Conservation (phyloP, 2,797 vertebrate species). For the Siniperca undulata region DNA sequence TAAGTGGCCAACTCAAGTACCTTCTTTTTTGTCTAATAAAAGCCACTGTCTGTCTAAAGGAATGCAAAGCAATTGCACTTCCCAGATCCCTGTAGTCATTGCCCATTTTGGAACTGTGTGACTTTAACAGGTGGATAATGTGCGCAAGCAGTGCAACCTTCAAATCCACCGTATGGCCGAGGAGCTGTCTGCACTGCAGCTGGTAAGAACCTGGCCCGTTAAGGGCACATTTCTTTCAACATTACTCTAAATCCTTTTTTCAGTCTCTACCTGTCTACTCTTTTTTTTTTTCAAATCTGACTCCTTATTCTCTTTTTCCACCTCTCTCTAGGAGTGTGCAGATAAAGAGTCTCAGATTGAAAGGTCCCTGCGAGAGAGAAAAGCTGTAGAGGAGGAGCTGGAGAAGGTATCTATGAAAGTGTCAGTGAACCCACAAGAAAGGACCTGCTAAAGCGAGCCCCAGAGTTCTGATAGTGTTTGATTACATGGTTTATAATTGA, state of each 20-base stretch:
- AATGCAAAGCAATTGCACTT: constrained; percentile 9
- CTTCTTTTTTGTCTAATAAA: constrained; percentile 15
- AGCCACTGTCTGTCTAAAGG: neutral
- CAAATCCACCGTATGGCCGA: constrained; percentile 91
- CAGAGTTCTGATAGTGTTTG: constrained; percentile 19
- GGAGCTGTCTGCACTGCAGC: constrained; percentile 91
- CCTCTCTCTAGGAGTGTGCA: constrained; percentile 87
- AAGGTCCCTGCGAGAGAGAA: constrained; percentile 90
- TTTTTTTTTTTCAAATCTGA: neutral
- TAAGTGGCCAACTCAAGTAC: neutral
- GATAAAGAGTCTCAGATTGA: constrained; percentile 93
- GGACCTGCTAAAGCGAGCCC: neutral
- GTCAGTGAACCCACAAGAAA: constrained; percentile 6
- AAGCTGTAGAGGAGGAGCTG: constrained; percentile 93
- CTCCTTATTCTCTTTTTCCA: constrained; percentile 9
- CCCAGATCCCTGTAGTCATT: constrained; percentile 10
- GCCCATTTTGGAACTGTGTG: constrained; percentile 21
- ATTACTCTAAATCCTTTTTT: constrained; percentile 34
- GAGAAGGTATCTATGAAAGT: constrained; percentile 87
- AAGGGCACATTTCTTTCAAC: constrained; percentile 32
- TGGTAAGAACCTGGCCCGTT: constrained; percentile 84
- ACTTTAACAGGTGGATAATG: constrained; percentile 87
- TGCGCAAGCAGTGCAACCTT: constrained; percentile 89
- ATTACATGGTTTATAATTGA: neutral
- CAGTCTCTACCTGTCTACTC: constrained; percentile 21